Base-by-base conservation (phyloP, 2,888 invertebrate genomes). In the Andrena marginata region DNA sequence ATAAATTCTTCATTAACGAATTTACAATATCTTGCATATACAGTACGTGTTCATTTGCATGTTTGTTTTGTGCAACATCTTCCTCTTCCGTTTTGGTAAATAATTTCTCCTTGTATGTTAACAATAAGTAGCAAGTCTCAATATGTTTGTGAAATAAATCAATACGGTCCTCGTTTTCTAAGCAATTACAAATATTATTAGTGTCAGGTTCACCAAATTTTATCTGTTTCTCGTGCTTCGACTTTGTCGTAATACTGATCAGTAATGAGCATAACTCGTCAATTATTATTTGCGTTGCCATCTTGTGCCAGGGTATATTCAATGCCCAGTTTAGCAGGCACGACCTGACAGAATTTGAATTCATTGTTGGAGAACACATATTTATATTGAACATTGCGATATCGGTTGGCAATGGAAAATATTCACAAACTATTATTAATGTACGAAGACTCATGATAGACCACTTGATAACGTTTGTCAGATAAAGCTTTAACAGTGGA, bases 401-500 rank as follows among this genome's bases (percentile, higher is more conserved):
- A 10, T 89, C 86, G 64, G 92, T 89, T 26, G 94, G 92, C 70
- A 94, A 87, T 35, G 90, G 87, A 31, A 92, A 87, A 60, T 91
- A 80, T 74, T 93, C 88, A 67, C 94, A 94, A 48, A 94, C 91
- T 16, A 91, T 75, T 78, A 93, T 89, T 49, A 95, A 87, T 1
- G 94, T 95, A 42, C 90, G 86, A 1, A 95, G 82, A 84, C 94
- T 95, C 54, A 92, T 85, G 10, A 89, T 70, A 16, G 94, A 94
- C 84, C 94, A 92, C 54, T 91, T 91, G 35, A 94, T 91, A 4
- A 93, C 91, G 75, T 94, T 94, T 1, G 94, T 94, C 3, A 93
- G 86, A 69, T 94, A 95, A 4, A 94, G 91, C 81, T 93, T 93
- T 1, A 95, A 86, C 29, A 95, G 89, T 16, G 86, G 87, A 60